Percentiles rank a stretch among this genome's conserved stretches.
Evolutionary conservation across 2,113 vertebrate genomes (phyloP).

Genomic region (Pardalotus punctatus): DNA sequence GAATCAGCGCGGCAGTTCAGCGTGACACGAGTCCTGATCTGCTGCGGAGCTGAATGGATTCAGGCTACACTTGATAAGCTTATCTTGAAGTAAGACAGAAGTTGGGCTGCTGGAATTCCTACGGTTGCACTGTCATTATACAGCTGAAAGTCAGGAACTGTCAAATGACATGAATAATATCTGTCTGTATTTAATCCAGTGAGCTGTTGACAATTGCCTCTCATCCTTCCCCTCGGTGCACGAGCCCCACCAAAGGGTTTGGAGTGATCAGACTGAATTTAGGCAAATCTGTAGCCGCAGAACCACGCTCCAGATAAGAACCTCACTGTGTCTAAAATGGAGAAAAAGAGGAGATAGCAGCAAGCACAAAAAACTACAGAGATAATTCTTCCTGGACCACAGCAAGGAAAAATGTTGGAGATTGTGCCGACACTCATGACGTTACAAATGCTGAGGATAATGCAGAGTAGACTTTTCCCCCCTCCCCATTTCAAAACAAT

Average conservation of each 20-base stretch:
- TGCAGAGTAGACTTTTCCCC: constrained; percentile 26
- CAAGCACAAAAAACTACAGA: background rate
- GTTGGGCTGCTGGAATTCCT: constrained; percentile 61
- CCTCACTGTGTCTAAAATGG: background rate
- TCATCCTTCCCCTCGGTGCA: background rate
- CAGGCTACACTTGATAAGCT: constrained; percentile 50
- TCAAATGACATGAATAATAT: constrained; percentile 67
- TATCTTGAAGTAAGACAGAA: constrained; percentile 65
- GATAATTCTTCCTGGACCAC: constrained; percentile 23
- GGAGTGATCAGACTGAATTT: background rate
- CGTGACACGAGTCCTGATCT: background rate
- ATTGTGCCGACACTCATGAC: background rate
- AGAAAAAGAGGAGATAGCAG: constrained; percentile 18
- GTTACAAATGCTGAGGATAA: constrained; percentile 19
- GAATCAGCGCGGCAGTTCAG: background rate
- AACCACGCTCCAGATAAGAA: constrained; percentile 22
- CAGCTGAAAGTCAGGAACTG: constrained; percentile 68
- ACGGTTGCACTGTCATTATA: constrained; percentile 48
- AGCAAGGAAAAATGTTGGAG: background rate
- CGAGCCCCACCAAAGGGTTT: background rate
- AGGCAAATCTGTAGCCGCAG: constrained; percentile 15
- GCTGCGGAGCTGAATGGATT: constrained; percentile 10
- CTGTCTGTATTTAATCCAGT: constrained; percentile 53
- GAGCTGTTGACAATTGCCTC: constrained; percentile 56
- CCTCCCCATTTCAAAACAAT: constrained; percentile 63